phyloP scores from a whole-genome alignment of 2,888 invertebrate genomes.

The Limnephilus auricula region DNA sequence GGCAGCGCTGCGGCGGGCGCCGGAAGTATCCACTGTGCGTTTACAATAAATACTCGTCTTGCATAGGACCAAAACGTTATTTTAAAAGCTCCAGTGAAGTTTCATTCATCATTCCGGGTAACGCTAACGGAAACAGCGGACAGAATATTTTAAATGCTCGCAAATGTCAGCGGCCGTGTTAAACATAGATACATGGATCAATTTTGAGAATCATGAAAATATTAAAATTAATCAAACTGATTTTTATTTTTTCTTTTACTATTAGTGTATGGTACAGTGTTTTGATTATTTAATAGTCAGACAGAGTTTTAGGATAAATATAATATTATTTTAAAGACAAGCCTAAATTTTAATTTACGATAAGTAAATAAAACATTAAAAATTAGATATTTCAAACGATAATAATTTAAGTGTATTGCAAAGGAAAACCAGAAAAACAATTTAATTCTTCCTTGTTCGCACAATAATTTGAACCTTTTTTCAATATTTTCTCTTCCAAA shows the following conservation, averaged over 20 bases:
- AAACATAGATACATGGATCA: not conserved
- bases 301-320: too few relatives aligned
- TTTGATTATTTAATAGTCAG: too few relatives aligned
- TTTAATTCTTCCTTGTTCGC: too few relatives aligned
- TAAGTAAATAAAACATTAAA: too few relatives aligned
- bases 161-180: not conserved
- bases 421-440: too few relatives aligned
- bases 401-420: too few relatives aligned
- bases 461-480: too few relatives aligned
- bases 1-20: slow-evolving; percentile 57
- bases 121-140: not conserved
- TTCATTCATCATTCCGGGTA: not conserved
- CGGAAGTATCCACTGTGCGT: slow-evolving; percentile 49
- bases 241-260: not conserved
- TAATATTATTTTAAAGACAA: too few relatives aligned
- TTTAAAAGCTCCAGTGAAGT: slow-evolving; percentile 13
- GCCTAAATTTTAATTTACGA: too few relatives aligned
- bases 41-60: slow-evolving; percentile 8
- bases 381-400: too few relatives aligned
- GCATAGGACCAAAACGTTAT: slow-evolving; percentile 27
- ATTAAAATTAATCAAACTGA: not conserved
- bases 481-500: too few relatives aligned
- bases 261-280: not conserved
- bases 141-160: not conserved
- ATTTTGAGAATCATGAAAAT: not conserved